A percentile compares a stretch with the other conserved stretches of the same genome.
Evolutionary conservation across 2,888 invertebrate species (phyloP).

Genomic region (Boloria selene): DNA sequence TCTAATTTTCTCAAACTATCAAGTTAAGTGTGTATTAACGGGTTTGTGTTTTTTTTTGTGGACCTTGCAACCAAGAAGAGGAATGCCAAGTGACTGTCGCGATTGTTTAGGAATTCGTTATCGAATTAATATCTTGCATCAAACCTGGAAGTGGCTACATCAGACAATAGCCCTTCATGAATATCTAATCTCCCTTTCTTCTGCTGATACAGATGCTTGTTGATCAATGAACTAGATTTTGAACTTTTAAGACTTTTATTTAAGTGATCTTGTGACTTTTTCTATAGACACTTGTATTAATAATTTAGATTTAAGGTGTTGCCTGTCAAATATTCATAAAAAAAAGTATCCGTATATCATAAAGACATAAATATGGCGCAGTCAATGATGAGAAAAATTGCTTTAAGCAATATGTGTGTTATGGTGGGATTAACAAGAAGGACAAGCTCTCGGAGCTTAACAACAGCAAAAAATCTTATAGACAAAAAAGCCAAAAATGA

Average conservation of each 20-base stretch:
- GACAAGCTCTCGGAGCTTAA: conserved; percentile 62
- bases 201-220: conserved; percentile 86
- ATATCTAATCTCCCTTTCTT: conserved; percentile 90
- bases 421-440: conserved; percentile 67
- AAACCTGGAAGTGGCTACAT: conserved; percentile 97
- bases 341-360: conserved; percentile 70
- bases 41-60: conserved; percentile 69
- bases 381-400: conserved; percentile 72
- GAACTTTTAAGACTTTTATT: conserved; percentile 52
- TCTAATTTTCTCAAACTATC: conserved; percentile 46
- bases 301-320: conserved; percentile 61
- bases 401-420: conserved; percentile 65
- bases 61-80: conserved; percentile 80
- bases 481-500: conserved; percentile 57
- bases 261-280: conserved; percentile 13
- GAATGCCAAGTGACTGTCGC: conserved; percentile 87
- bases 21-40: conserved; percentile 51
- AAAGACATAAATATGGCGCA: conserved; percentile 66
- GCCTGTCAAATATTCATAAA: conserved; percentile 69
- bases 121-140: conserved; percentile 93
- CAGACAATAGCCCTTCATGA: conserved; percentile 94
- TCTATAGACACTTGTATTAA: conserved; percentile 41
- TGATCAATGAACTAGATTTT: conserved; percentile 58
- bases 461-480: conserved; percentile 53
- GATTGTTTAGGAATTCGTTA: conserved; percentile 94